Base-by-base conservation (phyloP, 1,140 invertebrate species). In the Dolichoris vasculosae region DNA sequence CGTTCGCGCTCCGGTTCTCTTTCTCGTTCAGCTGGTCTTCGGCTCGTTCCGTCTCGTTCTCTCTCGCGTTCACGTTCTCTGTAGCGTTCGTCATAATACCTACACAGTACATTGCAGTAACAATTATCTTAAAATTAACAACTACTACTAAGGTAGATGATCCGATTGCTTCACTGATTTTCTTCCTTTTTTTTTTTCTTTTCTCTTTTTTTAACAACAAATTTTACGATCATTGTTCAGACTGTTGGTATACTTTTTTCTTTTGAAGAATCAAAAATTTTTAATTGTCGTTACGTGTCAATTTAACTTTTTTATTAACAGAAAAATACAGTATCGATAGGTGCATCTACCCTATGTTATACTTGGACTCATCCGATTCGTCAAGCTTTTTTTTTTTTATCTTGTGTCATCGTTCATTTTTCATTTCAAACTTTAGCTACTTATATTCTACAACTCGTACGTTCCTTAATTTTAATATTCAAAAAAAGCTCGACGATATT, bases 61-160 rank as follows among this genome's bases (percentile, higher is more conserved):
- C 94, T 90, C 94, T 89, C 85, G 83, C 94, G 90, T 86, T 94
- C 94, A 86, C 94, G 94, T 90, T 96, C 96, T 89, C 96, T 95
- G 94, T 97, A 97, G 86, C 96, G 94, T 92, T 97, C 96, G 88
- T 97, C 96, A 94, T 97, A 97, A 94, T 97, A 97, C 87, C 96
- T 94, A 92, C 90, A 92, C 91, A 93, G 88, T 89, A 90, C 87
- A 93, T 88, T 88, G 89, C 88, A 90, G 77, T 82, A 55, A 87
- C 89, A 88, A 90, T 91, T 91, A 90, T 90, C 89, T 90, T 90
- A 89, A 79, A 89, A 86, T 88, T 88, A 89, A 87, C 86, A 77
- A 86, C 71, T 82, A 82, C 51, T 83, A 71, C 79, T 82, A 86
- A 81, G 73, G 80, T 86, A 86, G 84, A 85, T 82, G 71, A 82